Base-by-base conservation (phyloP, 1,140 invertebrate species). In the Sminthurides bifidus region DNA sequence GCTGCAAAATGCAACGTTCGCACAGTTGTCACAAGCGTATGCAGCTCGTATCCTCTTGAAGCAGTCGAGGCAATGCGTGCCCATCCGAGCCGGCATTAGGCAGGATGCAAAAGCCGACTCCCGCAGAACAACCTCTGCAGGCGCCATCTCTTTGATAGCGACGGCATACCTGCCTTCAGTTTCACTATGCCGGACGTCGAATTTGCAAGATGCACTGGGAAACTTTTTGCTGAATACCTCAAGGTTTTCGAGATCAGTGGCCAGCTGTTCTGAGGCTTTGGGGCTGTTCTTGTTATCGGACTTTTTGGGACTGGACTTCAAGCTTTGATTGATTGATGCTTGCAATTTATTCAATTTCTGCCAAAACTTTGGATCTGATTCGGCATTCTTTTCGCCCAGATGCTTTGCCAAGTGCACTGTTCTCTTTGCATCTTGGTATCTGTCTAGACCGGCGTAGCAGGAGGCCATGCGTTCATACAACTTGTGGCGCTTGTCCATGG, bases 51-150 rank as follows among this genome's bases (percentile, higher is more conserved):
- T 58, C 75, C 79, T 77, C 37, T 72, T 68, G 65, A 89, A 83
- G 70, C 92, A 96, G 60, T 85, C 73, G 61, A 87, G 82, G 67
- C 90, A 94, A 69, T 87, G 79, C n/a, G 76, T 80, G 60, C 76
- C 73, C 68, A 80, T 84, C 68, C 76, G 81, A 64, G 85, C 80
- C 19, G 75, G 76, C n/a, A 91, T 70, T 1, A 91, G 69, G 3
- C 83, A 81, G 0, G 82, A 76, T 53, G 81, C 80, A 64, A 81
- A 81, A 2, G 90, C 79, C 65, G 79, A 78, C 66, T 93, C 89
- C 67, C 2, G 69, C 0, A 81, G 69, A 26, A 92, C 63, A 44
- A 82, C 73, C 64, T 84, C 79, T 1, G 83, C 82, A 3, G 79
- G 76, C 38, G 72, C 60, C 8, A 86, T 79, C 61, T 83, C 72